These are phyloP conservation scores for Phylloscopus trochiloides DNA, from an alignment of 2,113 vertebrate genomes.

Conservation along the genomic window DNA sequence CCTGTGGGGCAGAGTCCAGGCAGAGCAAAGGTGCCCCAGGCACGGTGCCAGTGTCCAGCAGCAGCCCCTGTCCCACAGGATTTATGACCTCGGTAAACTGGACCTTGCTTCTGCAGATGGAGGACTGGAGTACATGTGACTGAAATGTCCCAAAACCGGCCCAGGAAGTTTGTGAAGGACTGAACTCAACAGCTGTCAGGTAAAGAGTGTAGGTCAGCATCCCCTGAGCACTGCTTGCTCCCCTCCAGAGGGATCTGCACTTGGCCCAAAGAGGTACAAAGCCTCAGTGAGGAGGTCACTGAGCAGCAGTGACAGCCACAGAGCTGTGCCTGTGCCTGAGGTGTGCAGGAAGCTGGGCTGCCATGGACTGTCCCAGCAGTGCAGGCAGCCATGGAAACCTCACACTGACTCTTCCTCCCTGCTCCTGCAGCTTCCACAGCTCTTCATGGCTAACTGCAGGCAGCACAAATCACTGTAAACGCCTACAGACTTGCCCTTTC, in stretches of 20 bases:
- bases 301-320: background rate
- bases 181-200: background rate
- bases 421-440: background rate
- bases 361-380: fast-evolving
- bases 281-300: fast-evolving
- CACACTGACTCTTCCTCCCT: fast-evolving
- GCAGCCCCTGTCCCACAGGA: background rate
- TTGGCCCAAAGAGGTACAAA: background rate
- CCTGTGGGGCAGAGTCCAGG: background rate
- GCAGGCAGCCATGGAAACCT: background rate
- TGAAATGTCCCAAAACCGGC: background rate
- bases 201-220: background rate
- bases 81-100: background rate
- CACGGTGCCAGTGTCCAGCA: background rate
- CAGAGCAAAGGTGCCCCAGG: background rate
- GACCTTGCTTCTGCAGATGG: background rate
- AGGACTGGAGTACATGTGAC: background rate
- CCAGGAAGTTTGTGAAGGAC: fast-evolving
- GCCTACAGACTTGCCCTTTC: background rate
- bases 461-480: background rate
- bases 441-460: background rate
- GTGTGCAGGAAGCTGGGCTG: background rate
- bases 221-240: background rate
- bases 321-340: background rate
- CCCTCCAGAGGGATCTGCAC: background rate